Base-by-base conservation (phyloP, 2,797 vertebrate genomes). In the Acropternis orthonyx region DNA sequence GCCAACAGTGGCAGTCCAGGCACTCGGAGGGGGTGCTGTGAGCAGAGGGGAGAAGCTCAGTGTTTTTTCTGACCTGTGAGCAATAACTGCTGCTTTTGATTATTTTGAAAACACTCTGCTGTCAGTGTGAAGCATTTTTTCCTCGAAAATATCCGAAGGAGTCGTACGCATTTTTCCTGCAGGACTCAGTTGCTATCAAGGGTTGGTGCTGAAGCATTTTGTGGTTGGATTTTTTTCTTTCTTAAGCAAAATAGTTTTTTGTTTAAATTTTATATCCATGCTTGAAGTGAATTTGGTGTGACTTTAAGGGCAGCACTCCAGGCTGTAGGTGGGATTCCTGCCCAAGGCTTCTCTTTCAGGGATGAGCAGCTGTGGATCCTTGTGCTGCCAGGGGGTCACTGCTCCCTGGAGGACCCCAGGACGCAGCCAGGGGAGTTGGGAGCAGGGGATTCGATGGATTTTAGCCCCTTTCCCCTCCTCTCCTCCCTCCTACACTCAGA, bases 311-410 rank as follows among this genome's bases (percentile, higher is more conserved):
- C 34, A 85, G 48, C 20, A 2, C 14, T 78, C 8, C 7, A 8
- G 36, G 69, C 63, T 41, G 46, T 21, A 10, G 56, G 14, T 43
- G 61, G 65, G 62, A 68, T 48, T 56, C 22, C 14, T 46, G 52
- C 49, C 44, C 56, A 17, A 16, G 69, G 56, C 9, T 37, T 49
- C 3, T 1, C 14, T 20, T 21, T 7, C n/a, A 9, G 51, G 0
- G 14, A 12, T 7, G 14, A 8, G 46, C n/a, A 43, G 28, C 19
- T 2, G 0, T 4, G 2, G 67, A 7, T 15, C 56, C 51, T 34
- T 0, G 0, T 32, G 43, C 66, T 59, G 20, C 6, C 2, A 2
- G n/a, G 49, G 54, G 28, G 10, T 48, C 14, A 0, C 30, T 66
- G 52, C 51, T 55, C 36, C 10, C 0, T 0, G 5, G 14, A 4